phyloP scores from a whole-genome alignment of 2,113 vertebrate genomes.

The Labeo catla region DNA sequence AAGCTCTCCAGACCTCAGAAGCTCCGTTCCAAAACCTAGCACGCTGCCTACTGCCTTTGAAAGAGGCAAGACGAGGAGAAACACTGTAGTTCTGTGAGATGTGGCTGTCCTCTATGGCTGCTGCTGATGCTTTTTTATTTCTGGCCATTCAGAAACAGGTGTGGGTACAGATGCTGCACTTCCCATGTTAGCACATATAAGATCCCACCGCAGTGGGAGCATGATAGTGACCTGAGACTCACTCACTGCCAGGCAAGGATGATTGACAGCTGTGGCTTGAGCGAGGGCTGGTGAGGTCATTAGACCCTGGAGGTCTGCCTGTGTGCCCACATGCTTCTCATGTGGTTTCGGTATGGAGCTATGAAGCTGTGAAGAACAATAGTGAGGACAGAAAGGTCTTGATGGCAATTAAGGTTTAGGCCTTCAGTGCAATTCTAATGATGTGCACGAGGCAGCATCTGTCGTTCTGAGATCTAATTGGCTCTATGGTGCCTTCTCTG shows the following conservation, averaged over 20 bases:
- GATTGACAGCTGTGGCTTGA: slow-evolving; percentile 39
- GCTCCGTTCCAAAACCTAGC: slow-evolving; percentile 4
- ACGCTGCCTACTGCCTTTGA: not conserved
- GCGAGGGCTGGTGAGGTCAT: not conserved
- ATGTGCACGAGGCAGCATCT: slow-evolving; percentile 73
- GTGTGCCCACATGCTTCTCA: not conserved
- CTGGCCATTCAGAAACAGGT: slow-evolving; percentile 28
- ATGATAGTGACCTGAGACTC: not conserved
- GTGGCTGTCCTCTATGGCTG: not conserved
- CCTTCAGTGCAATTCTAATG: slow-evolving; percentile 33
- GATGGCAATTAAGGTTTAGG: not conserved
- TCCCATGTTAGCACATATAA: slow-evolving; percentile 32
- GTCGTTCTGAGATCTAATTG: slow-evolving; percentile 73
- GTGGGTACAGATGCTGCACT: slow-evolving; percentile 38
- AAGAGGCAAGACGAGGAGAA: not conserved
- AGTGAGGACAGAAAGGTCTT: not conserved
- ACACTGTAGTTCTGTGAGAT: not conserved
- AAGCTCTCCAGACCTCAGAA: slow-evolving; percentile 31
- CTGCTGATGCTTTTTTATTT: not conserved
- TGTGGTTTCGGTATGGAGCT: not conserved
- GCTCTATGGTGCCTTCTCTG: slow-evolving; percentile 74
- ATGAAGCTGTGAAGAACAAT: slow-evolving; percentile 11
- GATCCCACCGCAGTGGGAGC: slow-evolving; percentile 31
- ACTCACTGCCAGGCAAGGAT: slow-evolving; percentile 9
- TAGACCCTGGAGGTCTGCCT: not conserved